These are phyloP conservation scores for Ctenopoma multispine DNA, from an alignment of 2,797 vertebrate genomes.

Conservation along the genomic window DNA sequence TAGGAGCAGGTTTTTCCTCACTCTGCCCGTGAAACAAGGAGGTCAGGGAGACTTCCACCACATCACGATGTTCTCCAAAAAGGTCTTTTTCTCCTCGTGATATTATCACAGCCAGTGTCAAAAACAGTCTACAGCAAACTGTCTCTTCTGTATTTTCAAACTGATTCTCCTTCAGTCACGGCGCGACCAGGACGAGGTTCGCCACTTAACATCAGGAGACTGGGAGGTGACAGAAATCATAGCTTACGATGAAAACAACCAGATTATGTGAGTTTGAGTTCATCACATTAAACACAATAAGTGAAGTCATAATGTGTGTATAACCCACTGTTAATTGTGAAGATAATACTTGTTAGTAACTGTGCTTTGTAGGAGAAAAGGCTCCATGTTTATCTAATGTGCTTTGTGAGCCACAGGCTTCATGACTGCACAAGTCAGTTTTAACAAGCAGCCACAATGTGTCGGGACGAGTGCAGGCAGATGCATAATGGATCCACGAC, in stretches of 20 bases:
- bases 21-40: constrained; percentile 93
- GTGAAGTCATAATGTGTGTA: no score
- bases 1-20: constrained; percentile 90
- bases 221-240: constrained; percentile 96
- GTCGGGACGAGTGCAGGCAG: not conserved
- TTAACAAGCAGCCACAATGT: not conserved
- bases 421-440: not conserved
- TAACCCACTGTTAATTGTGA: no score
- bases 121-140: no score
- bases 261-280: constrained; percentile 93
- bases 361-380: no score
- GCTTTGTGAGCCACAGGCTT: not conserved
- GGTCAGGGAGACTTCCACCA: constrained; percentile 95
- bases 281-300: no score
- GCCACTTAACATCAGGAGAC: constrained; percentile 93
- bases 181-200: constrained; percentile 88
- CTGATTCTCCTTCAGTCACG: constrained; percentile 78
- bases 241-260: constrained; percentile 90
- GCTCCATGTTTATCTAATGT: no score
- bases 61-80: constrained; percentile 93
- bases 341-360: no score
- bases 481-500: constrained; percentile 39
- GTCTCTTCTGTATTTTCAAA: not conserved
- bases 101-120: no score
- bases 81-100: constrained; percentile 70